Base-by-base conservation (phyloP, 2,113 vertebrate species). In the Perccottus glenii region DNA sequence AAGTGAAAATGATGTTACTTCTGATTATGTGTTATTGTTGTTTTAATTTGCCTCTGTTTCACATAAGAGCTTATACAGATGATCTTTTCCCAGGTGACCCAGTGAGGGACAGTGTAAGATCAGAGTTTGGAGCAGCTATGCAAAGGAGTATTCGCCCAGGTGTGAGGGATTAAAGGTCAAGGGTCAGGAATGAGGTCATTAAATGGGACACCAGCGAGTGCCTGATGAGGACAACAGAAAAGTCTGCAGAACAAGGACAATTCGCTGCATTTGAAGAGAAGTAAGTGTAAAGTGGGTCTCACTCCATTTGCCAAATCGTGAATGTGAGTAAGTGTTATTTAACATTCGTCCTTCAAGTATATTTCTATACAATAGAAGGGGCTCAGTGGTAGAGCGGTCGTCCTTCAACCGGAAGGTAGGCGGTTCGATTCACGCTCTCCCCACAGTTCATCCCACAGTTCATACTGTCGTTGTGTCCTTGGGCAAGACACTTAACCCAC, bases 191-290 rank as follows among this genome's bases (percentile, higher is more conserved):
- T 15, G 8, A 64, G 84, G 73, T 86, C 78, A 81, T 55, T 57
- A 79, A 64, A 65, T 9, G 16, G 73, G 77, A 84, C 85, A 92
- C 90, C 90, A 90, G 87, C 52, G 48, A 82, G 52, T 59, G 42
- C 67, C 64, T 75, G 75, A 87, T 68, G 81, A 80, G 65, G 75
- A 61, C 70, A 81, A 38, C 67, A 73, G 77, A 68, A 68, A 63
- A n/a, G 50, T 44, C 49, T 44, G 66, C 65, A 43, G 43, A 36
- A 70, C 49, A 9, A 49, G 60, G 62, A 80, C 45, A 62, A 59
- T 57, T 51, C 48, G 58, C 44, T 51, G 46, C 57, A 69, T 60
- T 43, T 4, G 11, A n/a, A n/a, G n/a, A 42, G 47, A 3, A 15
- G 32, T 6, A 42, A 56, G 49, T 4, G 1, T 1, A 47, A 32